Evolutionary conservation across 2,113 vertebrate species (phyloP).

Genomic region (Himantopus leucocephalus): DNA sequence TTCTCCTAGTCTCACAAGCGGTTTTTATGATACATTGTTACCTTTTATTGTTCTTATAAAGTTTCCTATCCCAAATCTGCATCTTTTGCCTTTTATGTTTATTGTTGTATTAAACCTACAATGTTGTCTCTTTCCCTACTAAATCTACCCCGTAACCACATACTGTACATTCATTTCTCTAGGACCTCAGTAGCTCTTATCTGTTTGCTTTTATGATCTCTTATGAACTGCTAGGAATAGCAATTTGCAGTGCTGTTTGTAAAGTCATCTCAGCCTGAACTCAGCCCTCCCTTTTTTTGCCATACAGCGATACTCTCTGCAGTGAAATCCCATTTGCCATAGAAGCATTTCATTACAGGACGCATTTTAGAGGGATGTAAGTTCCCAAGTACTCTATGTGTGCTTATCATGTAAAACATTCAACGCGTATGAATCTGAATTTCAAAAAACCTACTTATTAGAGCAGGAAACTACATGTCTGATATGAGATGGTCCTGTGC

Average conservation of each 20-base stretch:
- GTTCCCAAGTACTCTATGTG: background rate
- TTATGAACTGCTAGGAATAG: slow-evolving; percentile 70
- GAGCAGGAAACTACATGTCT: background rate
- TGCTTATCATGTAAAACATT: slow-evolving; percentile 35
- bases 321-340: slow-evolving; percentile 44
- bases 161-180: slow-evolving; percentile 64
- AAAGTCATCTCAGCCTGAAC: slow-evolving; percentile 62
- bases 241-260: slow-evolving; percentile 68
- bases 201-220: slow-evolving; percentile 70
- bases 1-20: background rate
- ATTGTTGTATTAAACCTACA: slow-evolving; percentile 42
- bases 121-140: slow-evolving; percentile 20
- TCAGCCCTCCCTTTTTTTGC: slow-evolving; percentile 45
- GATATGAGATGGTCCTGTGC: background rate
- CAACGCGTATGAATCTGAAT: slow-evolving; percentile 44
- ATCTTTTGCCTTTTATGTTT: slow-evolving; percentile 61
- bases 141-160: slow-evolving; percentile 68
- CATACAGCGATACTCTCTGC: background rate
- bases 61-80: slow-evolving; percentile 56
- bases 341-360: slow-evolving; percentile 51
- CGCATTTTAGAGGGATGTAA: slow-evolving; percentile 39
- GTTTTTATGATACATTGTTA: slow-evolving; percentile 11
- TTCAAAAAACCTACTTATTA: slow-evolving; percentile 41
- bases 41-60: slow-evolving; percentile 54
- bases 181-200: slow-evolving; percentile 67